These are phyloP conservation scores for Branchipolynoe longqiensis DNA, from an alignment of 2,888 invertebrate genomes.

Conservation along the genomic window DNA sequence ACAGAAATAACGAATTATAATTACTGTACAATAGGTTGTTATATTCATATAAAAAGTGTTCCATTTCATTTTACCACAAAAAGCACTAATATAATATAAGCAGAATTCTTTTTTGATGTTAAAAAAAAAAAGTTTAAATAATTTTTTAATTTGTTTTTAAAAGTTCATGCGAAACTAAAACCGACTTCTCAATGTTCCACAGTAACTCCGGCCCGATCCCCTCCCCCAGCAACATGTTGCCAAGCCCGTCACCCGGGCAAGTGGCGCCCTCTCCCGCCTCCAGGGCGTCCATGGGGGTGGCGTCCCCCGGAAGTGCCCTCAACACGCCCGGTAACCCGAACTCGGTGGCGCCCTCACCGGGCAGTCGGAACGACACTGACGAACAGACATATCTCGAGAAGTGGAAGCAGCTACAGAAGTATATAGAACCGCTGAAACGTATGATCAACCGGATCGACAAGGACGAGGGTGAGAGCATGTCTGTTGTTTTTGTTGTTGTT, in stretches of 20 bases:
- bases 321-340: slow-evolving; percentile 60
- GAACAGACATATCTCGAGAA: slow-evolving; percentile 96
- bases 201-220: slow-evolving; percentile 43
- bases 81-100: no score
- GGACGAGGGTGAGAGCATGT: slow-evolving; percentile 77
- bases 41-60: no score
- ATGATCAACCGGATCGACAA: slow-evolving; percentile 88
- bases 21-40: no score
- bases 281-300: slow-evolving; percentile 30
- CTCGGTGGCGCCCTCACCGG: slow-evolving; percentile 28
- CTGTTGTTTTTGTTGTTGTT: no score
- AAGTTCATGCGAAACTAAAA: no score
- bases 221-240: slow-evolving; percentile 58
- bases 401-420: slow-evolving; percentile 94
- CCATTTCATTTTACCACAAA: background rate
- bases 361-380: slow-evolving; percentile 83
- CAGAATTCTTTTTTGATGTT: no score
- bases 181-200: no score
- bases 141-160: no score
- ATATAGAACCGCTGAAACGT: slow-evolving; percentile 93
- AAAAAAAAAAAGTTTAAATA: no score
- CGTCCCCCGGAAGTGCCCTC: slow-evolving; percentile 59
- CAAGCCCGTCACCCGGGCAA: slow-evolving; percentile 60
- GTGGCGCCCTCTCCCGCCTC: slow-evolving; percentile 41
- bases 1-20: no score